A percentile compares a stretch with the other conserved stretches of the same genome.
These are phyloP conservation scores for Podarcis raffonei DNA, from an alignment of 2,113 vertebrate genomes.

Conservation along the genomic window DNA sequence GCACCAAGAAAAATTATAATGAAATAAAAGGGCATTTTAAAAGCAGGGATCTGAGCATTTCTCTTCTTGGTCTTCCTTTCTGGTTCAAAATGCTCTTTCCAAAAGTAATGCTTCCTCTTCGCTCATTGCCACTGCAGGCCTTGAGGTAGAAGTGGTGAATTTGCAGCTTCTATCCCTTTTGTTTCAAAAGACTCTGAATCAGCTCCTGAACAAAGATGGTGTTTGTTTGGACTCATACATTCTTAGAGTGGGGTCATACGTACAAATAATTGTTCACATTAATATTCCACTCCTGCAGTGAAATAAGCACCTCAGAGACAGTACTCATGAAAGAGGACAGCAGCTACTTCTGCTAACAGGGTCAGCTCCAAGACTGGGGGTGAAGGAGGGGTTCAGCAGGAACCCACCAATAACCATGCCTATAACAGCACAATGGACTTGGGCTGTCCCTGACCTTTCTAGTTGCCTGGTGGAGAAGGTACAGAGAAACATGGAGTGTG, in stretches of 20 bases:
- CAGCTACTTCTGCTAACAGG: neutral
- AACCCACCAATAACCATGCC: neutral
- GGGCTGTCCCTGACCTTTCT: neutral
- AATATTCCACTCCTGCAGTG: neutral
- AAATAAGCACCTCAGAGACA: neutral
- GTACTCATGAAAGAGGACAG: neutral
- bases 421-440: neutral
- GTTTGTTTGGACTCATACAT: fast-evolving
- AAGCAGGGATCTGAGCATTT: slow-evolving; percentile 34
- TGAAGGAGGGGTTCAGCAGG: neutral
- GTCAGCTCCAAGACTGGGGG: neutral
- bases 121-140: slow-evolving; percentile 33
- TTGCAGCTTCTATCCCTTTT: neutral
- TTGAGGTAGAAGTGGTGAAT: neutral
- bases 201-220: fast-evolving
- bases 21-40: slow-evolving; percentile 47
- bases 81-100: slow-evolving; percentile 30
- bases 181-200: neutral
- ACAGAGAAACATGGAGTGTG: neutral
- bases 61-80: slow-evolving; percentile 9
- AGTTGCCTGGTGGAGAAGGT: neutral
- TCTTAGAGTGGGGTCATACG: neutral
- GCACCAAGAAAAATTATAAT: slow-evolving; percentile 63
- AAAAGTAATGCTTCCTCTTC: slow-evolving; percentile 39
- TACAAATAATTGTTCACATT: neutral